These are phyloP conservation scores for Shinisaurus crocodilurus DNA, from an alignment of 2,113 vertebrate species.

Conservation along the genomic window DNA sequence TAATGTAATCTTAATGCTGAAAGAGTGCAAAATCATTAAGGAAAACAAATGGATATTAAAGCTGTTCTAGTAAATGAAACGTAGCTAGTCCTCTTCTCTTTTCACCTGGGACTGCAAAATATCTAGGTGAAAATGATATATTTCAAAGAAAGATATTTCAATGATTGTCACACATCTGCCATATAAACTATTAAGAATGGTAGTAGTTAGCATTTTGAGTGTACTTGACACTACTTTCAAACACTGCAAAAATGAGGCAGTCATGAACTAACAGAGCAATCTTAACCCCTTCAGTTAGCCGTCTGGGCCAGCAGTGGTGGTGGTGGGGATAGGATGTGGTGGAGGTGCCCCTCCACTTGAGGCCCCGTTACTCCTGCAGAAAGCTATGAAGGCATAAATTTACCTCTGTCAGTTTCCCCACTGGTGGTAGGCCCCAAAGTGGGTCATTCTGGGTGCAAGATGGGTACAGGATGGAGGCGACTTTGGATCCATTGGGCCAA, in stretches of 20 bases:
- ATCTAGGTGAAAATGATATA: not conserved
- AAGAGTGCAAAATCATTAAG: constrained; percentile 41
- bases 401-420: not conserved
- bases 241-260: not conserved
- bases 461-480: not conserved
- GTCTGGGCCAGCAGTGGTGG: too few relatives aligned
- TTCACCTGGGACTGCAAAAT: not conserved
- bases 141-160: not conserved
- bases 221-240: not conserved
- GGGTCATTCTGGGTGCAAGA: not conserved
- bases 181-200: not conserved
- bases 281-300: not conserved
- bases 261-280: not conserved
- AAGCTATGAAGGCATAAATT: not conserved
- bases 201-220: not conserved
- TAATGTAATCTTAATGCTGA: constrained; percentile 27
- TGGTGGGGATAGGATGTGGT: not conserved
- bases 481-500: not conserved
- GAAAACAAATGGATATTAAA: constrained; percentile 8
- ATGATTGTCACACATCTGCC: not conserved
- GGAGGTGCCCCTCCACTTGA: not conserved
- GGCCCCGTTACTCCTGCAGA: not conserved
- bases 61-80: not conserved
- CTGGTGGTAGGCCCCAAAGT: not conserved
- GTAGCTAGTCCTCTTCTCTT: not conserved